phyloP scores from a whole-genome alignment of 2,888 invertebrate genomes.

The Melanotus villosus region DNA sequence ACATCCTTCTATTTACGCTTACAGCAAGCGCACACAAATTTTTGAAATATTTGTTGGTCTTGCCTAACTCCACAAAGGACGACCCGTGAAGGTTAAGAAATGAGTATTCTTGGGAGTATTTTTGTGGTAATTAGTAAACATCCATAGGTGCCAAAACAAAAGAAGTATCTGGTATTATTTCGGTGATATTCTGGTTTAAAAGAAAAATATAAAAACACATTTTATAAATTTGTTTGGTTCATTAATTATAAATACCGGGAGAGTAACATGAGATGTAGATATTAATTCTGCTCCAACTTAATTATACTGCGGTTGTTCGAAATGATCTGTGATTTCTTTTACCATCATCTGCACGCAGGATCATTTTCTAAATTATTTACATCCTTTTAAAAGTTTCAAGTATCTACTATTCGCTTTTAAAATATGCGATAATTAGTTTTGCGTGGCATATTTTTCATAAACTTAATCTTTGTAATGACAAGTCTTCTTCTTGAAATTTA shows the following conservation, averaged over 20 bases:
- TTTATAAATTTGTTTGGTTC: slow-evolving; percentile 25
- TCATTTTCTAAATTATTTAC: slow-evolving; percentile 22
- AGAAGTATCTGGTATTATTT: slow-evolving; percentile 14
- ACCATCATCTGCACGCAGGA: slow-evolving; percentile 3
- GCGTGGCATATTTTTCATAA: neutral
- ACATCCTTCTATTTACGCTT: slow-evolving; percentile 1
- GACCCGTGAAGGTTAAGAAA: too few relatives aligned
- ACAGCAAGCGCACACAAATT: neutral
- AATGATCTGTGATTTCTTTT: slow-evolving; percentile 18
- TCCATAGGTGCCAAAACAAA: slow-evolving; percentile 2
- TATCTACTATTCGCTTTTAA: neutral
- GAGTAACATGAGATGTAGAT: slow-evolving; percentile 22
- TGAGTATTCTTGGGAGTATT: neutral
- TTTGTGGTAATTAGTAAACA: neutral
- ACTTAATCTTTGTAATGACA: too few relatives aligned
- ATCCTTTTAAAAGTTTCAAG: neutral
- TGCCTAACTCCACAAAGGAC: neutral
- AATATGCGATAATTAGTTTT: slow-evolving; percentile 7
- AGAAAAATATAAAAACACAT: neutral
- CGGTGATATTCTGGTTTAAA: neutral
- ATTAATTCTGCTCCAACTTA: neutral
- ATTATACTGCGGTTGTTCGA: slow-evolving; percentile 8
- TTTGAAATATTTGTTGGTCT: neutral
- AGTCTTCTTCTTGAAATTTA: too few relatives aligned
- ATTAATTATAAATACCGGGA: slow-evolving; percentile 31